Evolutionary conservation across 2,797 vertebrate genomes (phyloP), one percentile per base, ranked within the genome.

Genomic region (Poeciliopsis presidionis): DNA sequence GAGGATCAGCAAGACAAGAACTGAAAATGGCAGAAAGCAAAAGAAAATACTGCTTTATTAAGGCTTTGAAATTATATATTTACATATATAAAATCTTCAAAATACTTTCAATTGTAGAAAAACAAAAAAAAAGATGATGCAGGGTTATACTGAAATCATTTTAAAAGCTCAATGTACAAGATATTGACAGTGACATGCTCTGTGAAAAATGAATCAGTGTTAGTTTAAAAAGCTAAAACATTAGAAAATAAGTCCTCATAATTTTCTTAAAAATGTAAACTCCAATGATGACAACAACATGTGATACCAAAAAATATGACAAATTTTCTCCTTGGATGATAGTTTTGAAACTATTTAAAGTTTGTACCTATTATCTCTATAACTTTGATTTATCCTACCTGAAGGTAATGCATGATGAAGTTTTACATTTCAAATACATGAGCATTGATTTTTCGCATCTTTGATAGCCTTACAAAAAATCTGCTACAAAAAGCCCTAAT

Each of bases 1-100:
- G 88, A 99, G 95, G 93, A 99, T 98, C 85, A 99, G 96, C 79
- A 99, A 94, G 78, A 98, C 96, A 55, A 99, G 95, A 83, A 99
- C 98, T 99, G 89, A 45, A n/a, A 57, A 59, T 75, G 59, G 41
- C 5, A 85, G 73, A 74, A 39, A 81, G 30, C 83, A 33, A 46
- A 80, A 55, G 73, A 74, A 59, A n/a, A 20, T 12, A 73, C 4
- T 1, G 16, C 22, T 71, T 46, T 28, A 46, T 45, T 28, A 8
- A 71, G 46, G 43, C 45, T 71, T 69, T 69, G 11, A 67, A 70
- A 70, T 70, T 12, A 22, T 67, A 20, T 22, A 25, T 41, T 25
- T 69, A 39, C 18, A 65, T 18, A 65, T 69, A 41, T 25, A 41
- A 20, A 36, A 39, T 67, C 20, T 41, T 67, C 12, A 39, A 67